Base-by-base conservation (phyloP, 2,797 vertebrate genomes). In the Ptychobarbus kaznakovi region DNA sequence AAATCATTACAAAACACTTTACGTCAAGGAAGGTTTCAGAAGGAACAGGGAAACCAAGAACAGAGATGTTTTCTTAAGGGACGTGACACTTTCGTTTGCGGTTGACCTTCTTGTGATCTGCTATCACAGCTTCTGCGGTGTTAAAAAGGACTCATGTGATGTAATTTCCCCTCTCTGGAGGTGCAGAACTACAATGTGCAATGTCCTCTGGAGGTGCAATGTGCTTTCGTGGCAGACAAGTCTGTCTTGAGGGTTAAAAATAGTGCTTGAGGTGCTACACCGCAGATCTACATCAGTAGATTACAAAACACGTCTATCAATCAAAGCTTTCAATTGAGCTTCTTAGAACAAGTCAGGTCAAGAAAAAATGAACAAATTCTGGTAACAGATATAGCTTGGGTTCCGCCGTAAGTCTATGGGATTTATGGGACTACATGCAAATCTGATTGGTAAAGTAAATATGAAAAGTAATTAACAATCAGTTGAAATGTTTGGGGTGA, bases 141-240 rank as follows among this genome's bases (percentile, higher is more conserved):
- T 72, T 79, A 79, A 79, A 72, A 85, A 80, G 32, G 53, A 85
- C 76, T 38, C 20, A 20, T n/a, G 74, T 84, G 75, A 58, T 84
- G 32, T 68, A 56, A 53, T 68, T 56, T 53, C 15, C 8, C 18
- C 1, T 69, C 82, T 66, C 61, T 78, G 63, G 38, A 78, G 83
- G 72, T 28, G 11, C 12, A 46, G 16, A 49, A 32, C 12, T 63
- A 82, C 1, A 63, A 8, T 16, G 56, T 61, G 25, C n/a, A n/a
- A n/a, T n/a, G n/a, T n/a, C n/a, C n/a, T n/a, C n/a, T n/a, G n/a
- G n/a, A n/a, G n/a, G n/a, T n/a, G n/a, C n/a, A n/a, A n/a, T 65
- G 70, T 58, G 72, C 8, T 61, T 61, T 61, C 20, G 6, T 53
- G 18, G 38, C 53, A 42, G 32, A 58, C 8, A 20, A 8, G n/a